Evolutionary conservation across 2,797 vertebrate species (phyloP).

Genomic region (Microcaecilia unicolor): DNA sequence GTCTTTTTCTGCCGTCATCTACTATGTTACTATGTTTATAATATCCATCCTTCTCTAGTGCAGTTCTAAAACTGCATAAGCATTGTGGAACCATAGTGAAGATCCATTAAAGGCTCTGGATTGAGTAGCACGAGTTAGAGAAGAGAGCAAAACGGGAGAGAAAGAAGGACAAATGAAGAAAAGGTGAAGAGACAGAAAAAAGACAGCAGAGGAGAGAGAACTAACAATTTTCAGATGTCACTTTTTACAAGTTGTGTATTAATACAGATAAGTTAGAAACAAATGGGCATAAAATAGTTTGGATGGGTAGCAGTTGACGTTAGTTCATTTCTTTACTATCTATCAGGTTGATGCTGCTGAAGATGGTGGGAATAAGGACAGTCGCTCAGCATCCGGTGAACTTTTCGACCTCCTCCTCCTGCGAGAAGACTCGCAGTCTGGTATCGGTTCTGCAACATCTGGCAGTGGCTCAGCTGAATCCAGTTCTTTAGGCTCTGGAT

Average conservation of each 20-base stretch:
- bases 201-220: too few relatives aligned
- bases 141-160: too few relatives aligned
- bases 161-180: too few relatives aligned
- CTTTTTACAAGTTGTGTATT: too few relatives aligned
- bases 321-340: conserved; percentile 1
- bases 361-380: conserved; percentile 46
- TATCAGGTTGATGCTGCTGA: conserved; percentile 43
- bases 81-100: too few relatives aligned
- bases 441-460: conserved; percentile 58
- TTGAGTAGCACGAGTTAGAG: too few relatives aligned
- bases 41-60: too few relatives aligned
- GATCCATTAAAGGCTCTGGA: too few relatives aligned
- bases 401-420: conserved; percentile 40
- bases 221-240: not conserved
- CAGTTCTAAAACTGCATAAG: too few relatives aligned
- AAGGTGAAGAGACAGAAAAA: too few relatives aligned
- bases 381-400: conserved; percentile 49
- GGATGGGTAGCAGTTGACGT: not conserved
- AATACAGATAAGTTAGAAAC: not conserved
- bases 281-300: not conserved
- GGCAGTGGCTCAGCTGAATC: conserved; percentile 57
- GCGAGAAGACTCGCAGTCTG: conserved; percentile 50
- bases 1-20: too few relatives aligned
- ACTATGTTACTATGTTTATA: too few relatives aligned
- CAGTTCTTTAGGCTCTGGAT: conserved; percentile 46